Evolutionary conservation across 2,888 invertebrate species (phyloP).

Genomic region (Synanthedon tipuliformis): DNA sequence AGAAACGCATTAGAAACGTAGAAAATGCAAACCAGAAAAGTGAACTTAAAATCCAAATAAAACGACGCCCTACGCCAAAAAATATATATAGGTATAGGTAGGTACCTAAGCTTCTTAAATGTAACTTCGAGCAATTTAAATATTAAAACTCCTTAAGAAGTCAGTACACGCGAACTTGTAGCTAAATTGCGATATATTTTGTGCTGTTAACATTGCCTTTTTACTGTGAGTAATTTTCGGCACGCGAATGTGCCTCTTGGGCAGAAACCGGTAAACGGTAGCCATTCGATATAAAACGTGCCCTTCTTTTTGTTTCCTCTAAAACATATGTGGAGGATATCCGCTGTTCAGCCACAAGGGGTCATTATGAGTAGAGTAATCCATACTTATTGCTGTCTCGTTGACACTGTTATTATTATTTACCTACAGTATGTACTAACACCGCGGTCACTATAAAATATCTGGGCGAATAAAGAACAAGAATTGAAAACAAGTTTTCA

Average conservation of each 20-base stretch:
- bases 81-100: too few relatives aligned
- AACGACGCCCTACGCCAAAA: too few relatives aligned
- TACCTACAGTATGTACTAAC: neutral
- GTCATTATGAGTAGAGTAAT: slow-evolving; percentile 45
- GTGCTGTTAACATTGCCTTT: slow-evolving; percentile 26
- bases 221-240: slow-evolving; percentile 44
- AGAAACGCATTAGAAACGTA: too few relatives aligned
- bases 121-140: neutral
- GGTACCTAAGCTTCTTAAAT: too few relatives aligned
- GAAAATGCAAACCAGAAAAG: too few relatives aligned
- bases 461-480: too few relatives aligned
- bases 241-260: slow-evolving; percentile 45
- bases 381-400: slow-evolving; percentile 26
- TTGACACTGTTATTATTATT: neutral
- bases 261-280: slow-evolving; percentile 44
- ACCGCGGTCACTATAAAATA: too few relatives aligned
- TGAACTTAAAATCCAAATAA: too few relatives aligned
- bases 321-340: slow-evolving; percentile 58
- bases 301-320: slow-evolving; percentile 38
- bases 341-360: slow-evolving; percentile 45
- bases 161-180: slow-evolving; percentile 5
- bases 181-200: slow-evolving; percentile 4
- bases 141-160: neutral
- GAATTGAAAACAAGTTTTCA: too few relatives aligned
- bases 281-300: slow-evolving; percentile 26